Conservation (phyloP, 2,797 vertebrate species). For the Sphenopsis melanotis region DNA sequence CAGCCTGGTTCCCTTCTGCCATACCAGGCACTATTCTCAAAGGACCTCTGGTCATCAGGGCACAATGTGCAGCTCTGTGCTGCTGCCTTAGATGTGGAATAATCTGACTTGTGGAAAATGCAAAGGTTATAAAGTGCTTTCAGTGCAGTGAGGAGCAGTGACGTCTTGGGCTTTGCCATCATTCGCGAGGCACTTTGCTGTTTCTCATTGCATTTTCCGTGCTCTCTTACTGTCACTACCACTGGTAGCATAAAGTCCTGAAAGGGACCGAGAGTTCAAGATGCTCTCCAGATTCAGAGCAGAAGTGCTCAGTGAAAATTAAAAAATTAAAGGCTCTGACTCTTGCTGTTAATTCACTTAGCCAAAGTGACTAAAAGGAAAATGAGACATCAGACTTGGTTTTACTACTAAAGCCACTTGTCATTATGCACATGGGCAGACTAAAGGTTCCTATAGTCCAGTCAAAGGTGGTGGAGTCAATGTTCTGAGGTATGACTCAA, state of each 20-base stretch:
- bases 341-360: background rate
- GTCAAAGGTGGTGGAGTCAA: background rate
- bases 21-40: rapidly evolving
- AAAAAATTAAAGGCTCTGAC: background rate
- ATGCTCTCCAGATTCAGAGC: background rate
- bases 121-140: background rate
- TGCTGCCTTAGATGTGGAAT: background rate
- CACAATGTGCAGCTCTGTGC: rapidly evolving
- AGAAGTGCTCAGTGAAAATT: background rate
- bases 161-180: background rate
- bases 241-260: background rate
- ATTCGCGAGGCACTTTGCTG: background rate
- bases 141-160: background rate
- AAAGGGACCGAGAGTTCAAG: background rate
- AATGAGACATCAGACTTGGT: background rate
- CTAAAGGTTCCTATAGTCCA: background rate
- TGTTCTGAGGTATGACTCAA: background rate
- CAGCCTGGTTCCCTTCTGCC: background rate
- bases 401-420: background rate
- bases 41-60: background rate
- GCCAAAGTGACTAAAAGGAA: background rate
- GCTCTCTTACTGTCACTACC: background rate
- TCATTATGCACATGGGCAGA: background rate
- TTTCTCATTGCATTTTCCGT: background rate
- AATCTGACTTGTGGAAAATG: background rate